These are phyloP conservation scores for Lamellibrachia luymesi DNA, from an alignment of 1,140 invertebrate species.

Conservation along the genomic window DNA sequence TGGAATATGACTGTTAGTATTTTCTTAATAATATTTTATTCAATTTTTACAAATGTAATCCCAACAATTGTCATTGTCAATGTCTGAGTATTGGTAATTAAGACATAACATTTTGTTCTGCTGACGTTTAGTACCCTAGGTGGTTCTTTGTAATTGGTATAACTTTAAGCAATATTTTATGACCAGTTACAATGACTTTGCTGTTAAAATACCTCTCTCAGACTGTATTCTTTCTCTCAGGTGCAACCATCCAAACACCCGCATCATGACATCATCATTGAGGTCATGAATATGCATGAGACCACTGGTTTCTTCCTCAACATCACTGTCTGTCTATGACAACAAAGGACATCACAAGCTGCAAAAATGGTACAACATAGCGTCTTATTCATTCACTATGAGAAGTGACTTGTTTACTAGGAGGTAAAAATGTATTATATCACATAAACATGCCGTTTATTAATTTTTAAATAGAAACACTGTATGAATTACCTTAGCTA, in stretches of 20 bases:
- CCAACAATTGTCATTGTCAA: no score
- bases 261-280: not conserved
- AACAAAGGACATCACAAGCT: not conserved
- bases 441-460: not conserved
- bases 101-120: no score
- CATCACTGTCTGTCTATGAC: not conserved
- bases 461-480: not conserved
- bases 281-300: conserved; percentile 4
- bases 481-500: not conserved
- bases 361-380: no score
- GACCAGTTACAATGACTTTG: not conserved
- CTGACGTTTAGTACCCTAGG: no score
- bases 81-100: no score
- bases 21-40: no score
- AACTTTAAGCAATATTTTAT: not conserved
- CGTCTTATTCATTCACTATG: no score
- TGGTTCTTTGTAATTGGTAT: not conserved
- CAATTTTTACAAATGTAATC: no score
- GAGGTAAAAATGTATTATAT: not conserved
- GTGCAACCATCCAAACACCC: not conserved
- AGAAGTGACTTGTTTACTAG: not conserved
- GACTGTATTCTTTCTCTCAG: not conserved
- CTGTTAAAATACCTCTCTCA: not conserved
- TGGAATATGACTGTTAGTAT: no score
- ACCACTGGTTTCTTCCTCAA: not conserved